phyloP scores from a whole-genome alignment of 1,140 invertebrate species.

The Hetaerina americana region DNA sequence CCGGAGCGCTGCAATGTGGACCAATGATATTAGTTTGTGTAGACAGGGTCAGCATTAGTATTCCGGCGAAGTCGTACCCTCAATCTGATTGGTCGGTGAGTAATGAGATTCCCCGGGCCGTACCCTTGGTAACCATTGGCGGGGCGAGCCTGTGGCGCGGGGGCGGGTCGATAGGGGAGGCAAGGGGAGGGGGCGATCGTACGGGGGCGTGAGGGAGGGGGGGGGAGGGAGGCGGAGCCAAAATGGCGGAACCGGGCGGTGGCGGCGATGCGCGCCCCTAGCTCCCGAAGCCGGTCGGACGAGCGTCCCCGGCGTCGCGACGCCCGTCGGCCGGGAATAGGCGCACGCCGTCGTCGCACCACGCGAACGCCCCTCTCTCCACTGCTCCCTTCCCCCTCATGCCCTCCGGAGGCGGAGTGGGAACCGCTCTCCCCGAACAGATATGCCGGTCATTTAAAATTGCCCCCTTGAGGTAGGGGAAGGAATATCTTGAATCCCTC shows the following conservation, averaged over 20 bases:
- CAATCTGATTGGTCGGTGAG: slow-evolving; percentile 7
- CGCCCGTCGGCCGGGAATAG: too few species aligned
- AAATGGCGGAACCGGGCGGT: not conserved
- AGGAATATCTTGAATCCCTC: too few species aligned
- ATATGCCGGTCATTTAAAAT: too few species aligned
- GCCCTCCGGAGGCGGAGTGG: too few species aligned
- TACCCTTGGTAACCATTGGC: slow-evolving; percentile 3
- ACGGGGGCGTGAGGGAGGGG: not conserved
- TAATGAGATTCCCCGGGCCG: slow-evolving; percentile 6
- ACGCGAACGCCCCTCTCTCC: too few species aligned
- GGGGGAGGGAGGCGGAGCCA: not conserved
- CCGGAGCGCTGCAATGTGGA: slow-evolving; percentile 11
- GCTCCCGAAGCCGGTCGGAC: not conserved
- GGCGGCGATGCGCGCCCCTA: not conserved
- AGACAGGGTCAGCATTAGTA: slow-evolving; percentile 12
- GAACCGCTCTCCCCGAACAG: too few species aligned
- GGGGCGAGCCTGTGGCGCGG: slow-evolving; percentile 2
- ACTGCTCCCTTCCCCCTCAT: too few species aligned
- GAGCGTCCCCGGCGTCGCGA: too few species aligned
- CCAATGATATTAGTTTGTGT: slow-evolving; percentile 13
- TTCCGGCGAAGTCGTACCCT: slow-evolving; percentile 2
- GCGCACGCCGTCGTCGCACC: too few species aligned
- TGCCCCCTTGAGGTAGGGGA: too few species aligned
- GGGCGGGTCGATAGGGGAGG: not conserved
- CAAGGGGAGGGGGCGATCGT: not conserved